phyloP scores from a whole-genome alignment of 2,113 vertebrate species.

The Poeciliopsis prolifica region DNA sequence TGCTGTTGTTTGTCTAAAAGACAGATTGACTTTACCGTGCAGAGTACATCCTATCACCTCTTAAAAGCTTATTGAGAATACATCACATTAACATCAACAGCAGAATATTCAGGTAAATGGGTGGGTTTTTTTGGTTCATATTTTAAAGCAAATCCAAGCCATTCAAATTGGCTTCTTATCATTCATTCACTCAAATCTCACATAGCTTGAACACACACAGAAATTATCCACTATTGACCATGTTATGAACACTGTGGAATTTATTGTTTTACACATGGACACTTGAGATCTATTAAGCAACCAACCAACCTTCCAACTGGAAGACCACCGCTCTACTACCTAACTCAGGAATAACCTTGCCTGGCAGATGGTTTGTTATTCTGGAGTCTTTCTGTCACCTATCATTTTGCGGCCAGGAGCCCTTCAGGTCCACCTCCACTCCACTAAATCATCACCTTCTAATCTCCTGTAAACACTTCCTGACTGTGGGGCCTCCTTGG shows the following conservation, averaged over 20 bases:
- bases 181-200: not conserved
- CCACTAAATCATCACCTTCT: conserved; percentile 56
- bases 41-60: not conserved
- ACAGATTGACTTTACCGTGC: conserved; percentile 8
- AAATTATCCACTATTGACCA: not conserved
- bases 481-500: conserved; percentile 49
- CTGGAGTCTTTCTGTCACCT: conserved; percentile 19
- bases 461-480: conserved; percentile 65
- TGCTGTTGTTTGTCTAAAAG: conserved; percentile 51
- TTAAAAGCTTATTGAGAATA: not conserved
- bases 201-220: not conserved
- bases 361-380: not conserved
- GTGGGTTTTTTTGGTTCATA: not conserved
- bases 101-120: not conserved
- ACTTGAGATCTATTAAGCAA: not conserved
- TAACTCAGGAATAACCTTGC: not conserved
- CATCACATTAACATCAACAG: not conserved
- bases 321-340: not conserved
- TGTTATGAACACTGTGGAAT: not conserved
- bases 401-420: conserved; percentile 37
- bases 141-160: not conserved
- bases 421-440: conserved; percentile 50
- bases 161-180: not conserved
- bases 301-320: not conserved
- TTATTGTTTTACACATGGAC: not conserved